A percentile compares a stretch with the other conserved stretches of the same genome.
phyloP scores from a whole-genome alignment of 1,140 invertebrate species.

The Hypsibius dujardini region DNA sequence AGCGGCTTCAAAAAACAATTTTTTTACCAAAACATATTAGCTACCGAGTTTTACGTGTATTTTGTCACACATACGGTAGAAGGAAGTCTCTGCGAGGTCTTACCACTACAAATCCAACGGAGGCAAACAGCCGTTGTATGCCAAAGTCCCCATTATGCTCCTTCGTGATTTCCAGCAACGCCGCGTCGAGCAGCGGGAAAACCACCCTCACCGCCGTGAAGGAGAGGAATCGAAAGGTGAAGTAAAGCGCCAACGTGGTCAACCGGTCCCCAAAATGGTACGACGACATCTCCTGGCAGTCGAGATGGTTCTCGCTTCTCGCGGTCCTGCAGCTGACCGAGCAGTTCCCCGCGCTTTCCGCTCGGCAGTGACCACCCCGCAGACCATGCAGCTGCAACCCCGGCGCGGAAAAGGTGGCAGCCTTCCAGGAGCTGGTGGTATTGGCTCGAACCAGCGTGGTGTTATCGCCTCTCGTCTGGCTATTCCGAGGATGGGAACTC shows the following conservation, averaged over 20 bases:
- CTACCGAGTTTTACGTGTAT: too few species aligned
- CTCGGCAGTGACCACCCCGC: not conserved
- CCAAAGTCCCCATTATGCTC: conserved; percentile 14
- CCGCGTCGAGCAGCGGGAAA: conserved; percentile 2
- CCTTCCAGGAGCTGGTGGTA: not conserved
- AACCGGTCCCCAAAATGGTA: not conserved
- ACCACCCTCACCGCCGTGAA: conserved; percentile 8
- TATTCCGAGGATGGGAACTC: too few species aligned
- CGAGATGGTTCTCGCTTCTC: not conserved
- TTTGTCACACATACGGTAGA: too few species aligned
- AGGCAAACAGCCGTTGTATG: conserved; percentile 12
- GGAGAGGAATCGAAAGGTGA: conserved; percentile 1
- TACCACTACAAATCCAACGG: not conserved
- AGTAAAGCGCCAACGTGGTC: conserved; percentile 11
- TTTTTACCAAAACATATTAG: too few species aligned
- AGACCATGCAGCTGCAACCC: not conserved
- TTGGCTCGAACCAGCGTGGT: not conserved
- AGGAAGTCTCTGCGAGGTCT: too few species aligned
- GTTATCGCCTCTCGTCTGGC: too few species aligned
- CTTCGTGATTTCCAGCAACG: conserved; percentile 10
- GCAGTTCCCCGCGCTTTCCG: not conserved
- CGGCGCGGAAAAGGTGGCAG: not conserved
- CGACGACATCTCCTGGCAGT: not conserved
- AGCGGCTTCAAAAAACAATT: too few species aligned
- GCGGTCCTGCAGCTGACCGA: not conserved